Conservation (phyloP, 1,140 invertebrate genomes). For the Pectinophora gossypiella region DNA sequence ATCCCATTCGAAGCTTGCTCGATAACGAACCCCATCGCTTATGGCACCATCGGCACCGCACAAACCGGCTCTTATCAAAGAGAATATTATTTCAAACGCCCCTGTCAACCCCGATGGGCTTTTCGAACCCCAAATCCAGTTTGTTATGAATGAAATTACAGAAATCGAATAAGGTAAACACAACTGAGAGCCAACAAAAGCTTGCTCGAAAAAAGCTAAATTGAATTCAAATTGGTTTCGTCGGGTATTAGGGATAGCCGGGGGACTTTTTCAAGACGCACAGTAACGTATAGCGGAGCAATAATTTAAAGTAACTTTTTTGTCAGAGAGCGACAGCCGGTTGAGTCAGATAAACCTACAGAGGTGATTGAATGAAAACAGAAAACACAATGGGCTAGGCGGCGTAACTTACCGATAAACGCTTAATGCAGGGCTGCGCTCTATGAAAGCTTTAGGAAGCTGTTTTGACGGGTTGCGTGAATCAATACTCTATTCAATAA, state of each 20-base stretch:
- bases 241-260: conserved; percentile 69
- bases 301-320: conserved; percentile 66
- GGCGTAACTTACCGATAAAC: background rate
- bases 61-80: conserved; percentile 70
- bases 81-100: conserved; percentile 75
- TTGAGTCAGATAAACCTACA: conserved; percentile 36
- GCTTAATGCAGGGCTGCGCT: background rate
- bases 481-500: too few relatives aligned
- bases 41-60: conserved; percentile 26
- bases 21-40: conserved; percentile 59
- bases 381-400: conserved; percentile 12
- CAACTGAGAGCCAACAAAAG: conserved; percentile 74
- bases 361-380: conserved; percentile 51
- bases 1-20: conserved; percentile 50
- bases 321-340: conserved; percentile 48
- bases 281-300: conserved; percentile 45
- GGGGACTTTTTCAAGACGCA: conserved; percentile 60
- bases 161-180: conserved; percentile 75
- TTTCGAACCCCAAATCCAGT: conserved; percentile 71
- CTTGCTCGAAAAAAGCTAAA: conserved; percentile 72
- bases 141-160: conserved; percentile 76
- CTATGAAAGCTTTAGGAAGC: background rate
- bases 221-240: conserved; percentile 75
- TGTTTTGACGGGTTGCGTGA: background rate
- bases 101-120: conserved; percentile 68